Percentiles rank a stretch among this genome's conserved stretches.
phyloP scores from a whole-genome alignment of 2,888 invertebrate species.

The Thymelicus lineola region DNA sequence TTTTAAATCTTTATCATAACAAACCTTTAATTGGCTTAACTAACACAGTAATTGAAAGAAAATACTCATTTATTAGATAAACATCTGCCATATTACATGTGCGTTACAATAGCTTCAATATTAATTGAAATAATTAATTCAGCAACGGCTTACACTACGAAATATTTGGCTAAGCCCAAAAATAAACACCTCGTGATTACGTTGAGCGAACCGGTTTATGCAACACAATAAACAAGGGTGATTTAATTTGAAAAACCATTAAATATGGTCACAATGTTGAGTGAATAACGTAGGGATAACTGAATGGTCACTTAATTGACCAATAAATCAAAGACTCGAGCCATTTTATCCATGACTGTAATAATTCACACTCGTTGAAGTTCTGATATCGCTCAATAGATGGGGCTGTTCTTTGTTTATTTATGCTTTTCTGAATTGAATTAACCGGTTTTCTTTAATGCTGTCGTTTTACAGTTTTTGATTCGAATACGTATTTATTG shows the following conservation, averaged over 20 bases:
- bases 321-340: slow-evolving; percentile 72
- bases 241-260: slow-evolving; percentile 74
- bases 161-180: slow-evolving; percentile 72
- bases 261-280: slow-evolving; percentile 45
- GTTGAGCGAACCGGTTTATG: slow-evolving; percentile 65
- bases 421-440: slow-evolving; percentile 52
- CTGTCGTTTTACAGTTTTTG: slow-evolving; percentile 58
- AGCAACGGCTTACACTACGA: slow-evolving; percentile 44
- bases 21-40: slow-evolving; percentile 14
- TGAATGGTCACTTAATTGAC: slow-evolving; percentile 82
- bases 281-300: slow-evolving; percentile 42
- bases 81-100: slow-evolving; percentile 67
- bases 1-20: slow-evolving; percentile 14
- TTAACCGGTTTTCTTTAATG: slow-evolving; percentile 60
- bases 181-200: slow-evolving; percentile 80
- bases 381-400: slow-evolving; percentile 64
- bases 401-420: slow-evolving; percentile 60
- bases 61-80: slow-evolving; percentile 46
- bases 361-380: slow-evolving; percentile 48
- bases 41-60: slow-evolving; percentile 44
- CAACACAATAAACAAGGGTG: slow-evolving; percentile 58
- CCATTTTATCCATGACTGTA: slow-evolving; percentile 54
- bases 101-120: slow-evolving; percentile 48
- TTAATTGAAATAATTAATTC: slow-evolving; percentile 47
- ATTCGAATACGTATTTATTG: slow-evolving; percentile 59